phyloP scores from a whole-genome alignment of 2,113 vertebrate species.

The Falcunculus frontatus region DNA sequence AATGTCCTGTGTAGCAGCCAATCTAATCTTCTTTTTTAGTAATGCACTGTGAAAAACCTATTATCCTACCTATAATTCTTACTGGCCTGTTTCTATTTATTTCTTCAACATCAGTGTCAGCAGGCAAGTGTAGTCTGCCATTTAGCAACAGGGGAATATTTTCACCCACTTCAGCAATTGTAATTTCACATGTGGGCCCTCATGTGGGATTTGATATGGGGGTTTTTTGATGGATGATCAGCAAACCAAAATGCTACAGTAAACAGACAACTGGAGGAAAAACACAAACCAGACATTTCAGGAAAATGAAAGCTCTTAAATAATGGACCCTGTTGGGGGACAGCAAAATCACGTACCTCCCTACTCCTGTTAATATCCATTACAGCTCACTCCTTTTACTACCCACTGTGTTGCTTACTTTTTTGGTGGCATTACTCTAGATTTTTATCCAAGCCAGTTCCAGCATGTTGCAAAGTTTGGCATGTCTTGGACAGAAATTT shows the following conservation, averaged over 20 bases:
- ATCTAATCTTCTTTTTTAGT: neutral
- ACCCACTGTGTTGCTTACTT: neutral
- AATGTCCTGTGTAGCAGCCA: neutral
- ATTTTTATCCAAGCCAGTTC: neutral
- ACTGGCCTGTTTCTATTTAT: neutral
- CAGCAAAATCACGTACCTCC: neutral
- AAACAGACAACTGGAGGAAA: neutral
- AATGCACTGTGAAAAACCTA: neutral
- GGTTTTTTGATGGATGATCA: neutral
- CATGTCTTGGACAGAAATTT: neutral
- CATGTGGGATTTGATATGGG: neutral
- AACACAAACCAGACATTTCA: neutral
- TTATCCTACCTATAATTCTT: neutral
- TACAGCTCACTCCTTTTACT: neutral
- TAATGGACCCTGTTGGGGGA: neutral
- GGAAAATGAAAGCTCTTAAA: neutral
- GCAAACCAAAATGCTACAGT: neutral
- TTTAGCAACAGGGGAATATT: neutral
- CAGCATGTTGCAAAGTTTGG: rapidly evolving
- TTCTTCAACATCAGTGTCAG: neutral
- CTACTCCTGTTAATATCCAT: neutral
- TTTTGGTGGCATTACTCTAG: neutral
- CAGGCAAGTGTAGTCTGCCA: neutral
- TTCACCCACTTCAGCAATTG: neutral
- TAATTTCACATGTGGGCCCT: neutral